Base-by-base conservation (phyloP, 2,797 vertebrate genomes). In the Pseudochromis fuscus region DNA sequence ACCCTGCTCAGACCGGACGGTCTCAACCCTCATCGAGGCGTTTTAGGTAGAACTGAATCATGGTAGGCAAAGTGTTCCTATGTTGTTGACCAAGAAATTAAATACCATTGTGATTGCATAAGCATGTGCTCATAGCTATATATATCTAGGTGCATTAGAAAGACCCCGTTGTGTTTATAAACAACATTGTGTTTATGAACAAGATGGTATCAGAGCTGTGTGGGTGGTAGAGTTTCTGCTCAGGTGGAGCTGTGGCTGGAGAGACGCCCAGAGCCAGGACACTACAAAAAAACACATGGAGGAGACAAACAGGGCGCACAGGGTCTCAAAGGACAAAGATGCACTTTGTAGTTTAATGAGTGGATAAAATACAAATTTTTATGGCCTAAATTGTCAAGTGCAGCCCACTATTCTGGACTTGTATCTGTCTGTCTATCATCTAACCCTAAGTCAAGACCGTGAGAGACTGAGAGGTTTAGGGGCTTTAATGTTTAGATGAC, bases 401-500 rank as follows among this genome's bases (percentile, higher is more conserved):
- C 30, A 69, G 75, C 77, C 64, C 60, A 64, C 44, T 59, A 12
- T 30, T 44, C 50, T 35, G 21, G 66, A 63, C 61, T 31, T 40
- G 70, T 45, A 77, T 69, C 52, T 19, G 10, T 67, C 64, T 21
- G 46, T 75, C 76, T 68, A 79, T 86, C 75, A 78, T 67, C 57
- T 8, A 40, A 70, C 58, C 52, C 70, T 65, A 70, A 75, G 65
- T 78, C 65, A 67, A 80, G 72, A 90, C 79, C 72, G 77, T 91
- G 90, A 89, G 90, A 93, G 81, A 87, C 77, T 62, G 67, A 51
- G 74, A 78, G 81, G 65, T 87, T 87, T 84, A 87, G 67, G 68
- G 89, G 60, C 77, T 71, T 53, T 59, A 73, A 61, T 92, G 87
- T 94, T 93, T 93, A 80, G 83, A 86, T 75, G 88, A 92, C 87